Evolutionary conservation across 2,113 vertebrate species (phyloP).

Genomic region (Todiramphus saurophagus): DNA sequence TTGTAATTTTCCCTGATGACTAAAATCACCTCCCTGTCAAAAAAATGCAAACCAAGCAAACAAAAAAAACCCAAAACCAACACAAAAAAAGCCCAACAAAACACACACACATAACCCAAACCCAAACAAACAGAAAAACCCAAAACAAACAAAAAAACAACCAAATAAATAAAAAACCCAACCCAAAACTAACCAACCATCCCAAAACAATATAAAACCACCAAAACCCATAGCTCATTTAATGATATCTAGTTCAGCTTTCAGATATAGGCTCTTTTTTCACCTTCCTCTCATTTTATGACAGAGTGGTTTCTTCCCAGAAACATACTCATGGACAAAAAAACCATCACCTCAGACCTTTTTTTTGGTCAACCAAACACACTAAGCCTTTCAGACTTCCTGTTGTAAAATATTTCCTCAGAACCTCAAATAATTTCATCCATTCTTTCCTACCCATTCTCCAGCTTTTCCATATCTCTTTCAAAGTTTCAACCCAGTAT

Average conservation of each 20-base stretch:
- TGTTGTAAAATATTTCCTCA: neutral
- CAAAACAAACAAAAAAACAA: neutral
- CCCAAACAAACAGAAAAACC: neutral
- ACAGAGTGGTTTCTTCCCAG: neutral
- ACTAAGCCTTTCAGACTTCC: neutral
- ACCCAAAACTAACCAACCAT: no score
- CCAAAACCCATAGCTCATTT: neutral
- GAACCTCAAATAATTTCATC: neutral
- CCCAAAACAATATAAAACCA: neutral
- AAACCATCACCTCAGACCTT: neutral
- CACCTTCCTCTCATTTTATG: neutral
- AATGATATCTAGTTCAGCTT: neutral
- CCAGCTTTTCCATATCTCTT: neutral
- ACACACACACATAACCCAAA: neutral
- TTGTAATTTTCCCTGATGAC: neutral
- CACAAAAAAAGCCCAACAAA: neutral
- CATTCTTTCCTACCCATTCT: neutral
- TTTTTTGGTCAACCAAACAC: neutral
- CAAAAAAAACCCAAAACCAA: neutral
- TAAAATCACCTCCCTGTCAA: neutral
- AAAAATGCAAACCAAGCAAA: neutral
- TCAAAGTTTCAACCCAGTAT: neutral
- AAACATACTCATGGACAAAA: neutral
- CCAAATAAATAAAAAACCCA: no score
- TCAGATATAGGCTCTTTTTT: neutral